Conservation (phyloP, 2,888 invertebrate species). For the Caenorhabditis doughertyi region DNA sequence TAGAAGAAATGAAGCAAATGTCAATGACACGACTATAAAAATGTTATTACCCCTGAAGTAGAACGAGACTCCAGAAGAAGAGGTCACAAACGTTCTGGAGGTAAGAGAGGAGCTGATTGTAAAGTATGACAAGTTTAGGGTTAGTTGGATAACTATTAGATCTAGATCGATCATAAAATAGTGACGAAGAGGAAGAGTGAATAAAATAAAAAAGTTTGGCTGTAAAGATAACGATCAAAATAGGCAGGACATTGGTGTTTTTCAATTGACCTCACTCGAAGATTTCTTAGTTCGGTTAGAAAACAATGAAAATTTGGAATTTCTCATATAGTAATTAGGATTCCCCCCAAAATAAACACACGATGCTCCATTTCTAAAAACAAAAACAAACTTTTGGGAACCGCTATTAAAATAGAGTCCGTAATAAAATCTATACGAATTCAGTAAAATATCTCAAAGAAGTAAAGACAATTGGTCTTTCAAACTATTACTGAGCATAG, state of each 20-base stretch:
- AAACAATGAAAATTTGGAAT: no score
- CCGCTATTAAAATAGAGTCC: background rate
- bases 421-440: constrained; percentile 59
- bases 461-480: constrained; percentile 35
- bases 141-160: constrained; percentile 19
- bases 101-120: constrained; percentile 1
- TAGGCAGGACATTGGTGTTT: background rate
- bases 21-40: constrained; percentile 59
- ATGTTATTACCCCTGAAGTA: constrained; percentile 48
- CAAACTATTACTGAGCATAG: constrained; percentile 24
- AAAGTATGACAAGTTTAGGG: constrained; percentile 51
- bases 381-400: background rate
- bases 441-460: constrained; percentile 8
- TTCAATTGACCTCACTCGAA: constrained; percentile 7
- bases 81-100: constrained; percentile 6
- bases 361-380: no score
- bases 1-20: constrained; percentile 30
- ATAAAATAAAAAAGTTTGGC: constrained; percentile 7
- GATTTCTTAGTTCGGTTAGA: no score
- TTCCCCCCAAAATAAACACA: no score
- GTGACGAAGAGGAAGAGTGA: background rate
- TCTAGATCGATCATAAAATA: constrained; percentile 18
- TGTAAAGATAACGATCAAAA: constrained; percentile 28
- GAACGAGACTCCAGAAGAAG: background rate
- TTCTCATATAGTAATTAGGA: no score